Conservation (phyloP, 37 sponge, comb jelly and placozoan species). For the Amphimedon queenslandica region DNA sequence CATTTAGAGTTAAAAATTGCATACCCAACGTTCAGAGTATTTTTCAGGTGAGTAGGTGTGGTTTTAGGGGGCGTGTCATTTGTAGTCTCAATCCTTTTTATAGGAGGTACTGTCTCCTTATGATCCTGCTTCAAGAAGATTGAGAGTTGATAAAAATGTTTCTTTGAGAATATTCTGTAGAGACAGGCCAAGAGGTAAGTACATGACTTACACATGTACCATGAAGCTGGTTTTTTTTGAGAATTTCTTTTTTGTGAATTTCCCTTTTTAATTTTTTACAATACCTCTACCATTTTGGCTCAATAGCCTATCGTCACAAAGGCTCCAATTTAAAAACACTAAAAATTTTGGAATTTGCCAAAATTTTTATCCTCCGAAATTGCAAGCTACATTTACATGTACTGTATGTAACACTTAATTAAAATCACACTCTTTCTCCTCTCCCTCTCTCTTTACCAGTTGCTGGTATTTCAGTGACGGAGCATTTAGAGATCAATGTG, state of each 20-base stretch:
- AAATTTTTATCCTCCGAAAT: too few species aligned
- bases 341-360: too few species aligned
- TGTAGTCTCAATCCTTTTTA: background rate
- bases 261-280: too few species aligned
- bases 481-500: constrained; percentile 91
- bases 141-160: constrained; percentile 75
- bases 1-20: constrained; percentile 74
- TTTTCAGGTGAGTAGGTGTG: constrained; percentile 39
- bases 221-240: background rate
- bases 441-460: constrained; percentile 34
- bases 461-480: constrained; percentile 90
- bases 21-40: constrained; percentile 61
- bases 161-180: constrained; percentile 65
- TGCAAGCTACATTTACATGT: background rate
- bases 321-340: too few species aligned
- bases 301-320: too few species aligned
- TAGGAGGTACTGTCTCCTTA: constrained; percentile 74
- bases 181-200: constrained; percentile 69
- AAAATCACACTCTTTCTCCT: background rate
- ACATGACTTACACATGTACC: background rate
- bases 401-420: background rate
- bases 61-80: background rate
- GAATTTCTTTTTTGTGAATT: too few species aligned
- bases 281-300: too few species aligned
- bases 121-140: constrained; percentile 48